Evolutionary conservation across 2,113 vertebrate genomes (phyloP).

Genomic region (Ameiurus melas): DNA sequence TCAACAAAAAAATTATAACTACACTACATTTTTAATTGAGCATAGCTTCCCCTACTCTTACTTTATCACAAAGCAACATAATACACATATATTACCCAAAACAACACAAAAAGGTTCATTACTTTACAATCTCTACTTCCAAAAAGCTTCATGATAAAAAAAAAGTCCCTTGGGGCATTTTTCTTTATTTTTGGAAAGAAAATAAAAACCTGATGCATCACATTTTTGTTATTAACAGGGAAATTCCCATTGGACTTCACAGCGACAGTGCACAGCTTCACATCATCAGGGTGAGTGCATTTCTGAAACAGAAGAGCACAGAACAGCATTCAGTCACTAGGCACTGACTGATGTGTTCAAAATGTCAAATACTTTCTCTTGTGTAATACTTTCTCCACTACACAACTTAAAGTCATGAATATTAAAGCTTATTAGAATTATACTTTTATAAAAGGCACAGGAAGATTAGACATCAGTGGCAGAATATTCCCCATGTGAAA

Average conservation of each 20-base stretch:
- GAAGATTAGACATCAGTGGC: too few species aligned
- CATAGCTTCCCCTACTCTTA: background rate
- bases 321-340: slow-evolving; percentile 21
- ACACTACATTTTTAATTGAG: background rate
- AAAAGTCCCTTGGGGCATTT: slow-evolving; percentile 3
- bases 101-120: background rate
- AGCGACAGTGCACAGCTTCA: slow-evolving; percentile 94
- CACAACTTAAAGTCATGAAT: too few species aligned
- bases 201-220: slow-evolving; percentile 76
- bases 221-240: slow-evolving; percentile 94
- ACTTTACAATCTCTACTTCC: background rate
- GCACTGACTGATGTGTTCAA: background rate
- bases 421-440: too few species aligned
- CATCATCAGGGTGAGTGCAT: slow-evolving; percentile 96
- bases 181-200: slow-evolving; percentile 25
- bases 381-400: background rate
- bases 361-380: background rate
- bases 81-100: background rate
- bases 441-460: too few species aligned
- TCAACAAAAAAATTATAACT: background rate
- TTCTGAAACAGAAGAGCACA: slow-evolving; percentile 74
- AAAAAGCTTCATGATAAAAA: slow-evolving; percentile 9
- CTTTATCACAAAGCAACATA: background rate
- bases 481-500: too few species aligned
- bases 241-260: slow-evolving; percentile 96